Evolutionary conservation across 2,113 vertebrate species (phyloP).

Genomic region (Sceloporus tristichus): DNA sequence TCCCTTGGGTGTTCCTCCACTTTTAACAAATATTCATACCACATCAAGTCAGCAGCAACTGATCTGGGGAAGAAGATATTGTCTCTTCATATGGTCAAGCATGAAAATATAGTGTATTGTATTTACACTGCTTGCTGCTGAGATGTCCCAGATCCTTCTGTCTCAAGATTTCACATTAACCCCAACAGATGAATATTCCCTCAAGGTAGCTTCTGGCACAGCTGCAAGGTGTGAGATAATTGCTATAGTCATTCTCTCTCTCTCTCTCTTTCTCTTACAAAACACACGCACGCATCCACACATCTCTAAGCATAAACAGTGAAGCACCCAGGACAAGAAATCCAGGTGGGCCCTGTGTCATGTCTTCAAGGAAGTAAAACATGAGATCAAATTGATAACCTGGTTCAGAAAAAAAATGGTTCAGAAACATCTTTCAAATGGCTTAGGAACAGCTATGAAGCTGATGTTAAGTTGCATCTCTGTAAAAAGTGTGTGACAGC

Average conservation of each 20-base stretch:
- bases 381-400: not conserved
- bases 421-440: not conserved
- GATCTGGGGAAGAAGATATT: not conserved
- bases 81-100: conserved; percentile 36
- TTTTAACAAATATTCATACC: conserved; percentile 48
- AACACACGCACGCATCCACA: not conserved
- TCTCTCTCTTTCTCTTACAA: not conserved
- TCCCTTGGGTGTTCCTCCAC: conserved; percentile 11
- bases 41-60: conserved; percentile 23
- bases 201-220: conserved; percentile 3
- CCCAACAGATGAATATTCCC: conserved; percentile 8
- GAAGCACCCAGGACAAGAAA: not conserved
- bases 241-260: conserved; percentile 17
- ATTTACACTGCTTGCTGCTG: conserved; percentile 8
- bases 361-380: not conserved
- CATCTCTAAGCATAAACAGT: not conserved
- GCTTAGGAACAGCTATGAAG: not conserved
- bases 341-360: not conserved
- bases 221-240: conserved; percentile 37
- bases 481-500: not conserved
- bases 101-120: conserved; percentile 27
- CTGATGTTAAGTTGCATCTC: not conserved
- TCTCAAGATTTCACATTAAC: conserved; percentile 15
- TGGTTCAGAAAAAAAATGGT: not conserved
- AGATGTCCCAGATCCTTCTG: conserved; percentile 14